Conservation (phyloP, 2,888 invertebrate genomes). For the Spodoptera picta region DNA sequence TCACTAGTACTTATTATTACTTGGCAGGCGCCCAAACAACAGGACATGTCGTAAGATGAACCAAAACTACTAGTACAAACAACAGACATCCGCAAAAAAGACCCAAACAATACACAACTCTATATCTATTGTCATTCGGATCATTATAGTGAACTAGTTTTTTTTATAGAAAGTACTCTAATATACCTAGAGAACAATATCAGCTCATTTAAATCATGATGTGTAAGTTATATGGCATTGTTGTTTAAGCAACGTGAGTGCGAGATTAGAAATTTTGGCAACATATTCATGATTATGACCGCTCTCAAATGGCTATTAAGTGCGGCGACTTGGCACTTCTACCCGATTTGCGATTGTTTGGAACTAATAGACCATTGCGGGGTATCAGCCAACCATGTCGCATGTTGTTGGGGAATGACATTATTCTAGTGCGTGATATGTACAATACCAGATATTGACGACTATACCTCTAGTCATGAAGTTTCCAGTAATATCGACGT, state of each 20-base stretch:
- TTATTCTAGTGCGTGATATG: conserved; percentile 15
- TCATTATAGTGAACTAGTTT: conserved; percentile 3
- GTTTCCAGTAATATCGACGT: neutral
- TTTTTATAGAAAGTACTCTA: conserved; percentile 26
- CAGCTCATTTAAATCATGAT: conserved; percentile 18
- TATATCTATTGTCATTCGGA: conserved; percentile 9
- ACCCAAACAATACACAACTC: conserved; percentile 4
- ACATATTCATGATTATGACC: conserved; percentile 40
- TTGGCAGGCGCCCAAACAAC: conserved; percentile 58
- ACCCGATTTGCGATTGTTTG: conserved; percentile 35
- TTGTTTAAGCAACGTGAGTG: conserved; percentile 39
- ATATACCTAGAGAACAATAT: conserved; percentile 11
- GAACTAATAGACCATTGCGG: conserved; percentile 31
- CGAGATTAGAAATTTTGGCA: conserved; percentile 53
- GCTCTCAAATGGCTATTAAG: conserved; percentile 46
- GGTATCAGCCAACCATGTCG: conserved; percentile 21
- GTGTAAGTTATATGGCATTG: conserved; percentile 37
- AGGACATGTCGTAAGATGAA: conserved; percentile 43
- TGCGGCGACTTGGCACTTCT: conserved; percentile 42
- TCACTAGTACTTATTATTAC: conserved; percentile 45
- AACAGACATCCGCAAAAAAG: conserved; percentile 6
- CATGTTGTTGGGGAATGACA: conserved; percentile 10
- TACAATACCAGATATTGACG: conserved; percentile 5
- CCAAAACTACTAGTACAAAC: conserved; percentile 12
- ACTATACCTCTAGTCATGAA: conserved; percentile 7